phyloP scores from a whole-genome alignment of 2,113 vertebrate genomes.

The Apistogramma diplotaenia region DNA sequence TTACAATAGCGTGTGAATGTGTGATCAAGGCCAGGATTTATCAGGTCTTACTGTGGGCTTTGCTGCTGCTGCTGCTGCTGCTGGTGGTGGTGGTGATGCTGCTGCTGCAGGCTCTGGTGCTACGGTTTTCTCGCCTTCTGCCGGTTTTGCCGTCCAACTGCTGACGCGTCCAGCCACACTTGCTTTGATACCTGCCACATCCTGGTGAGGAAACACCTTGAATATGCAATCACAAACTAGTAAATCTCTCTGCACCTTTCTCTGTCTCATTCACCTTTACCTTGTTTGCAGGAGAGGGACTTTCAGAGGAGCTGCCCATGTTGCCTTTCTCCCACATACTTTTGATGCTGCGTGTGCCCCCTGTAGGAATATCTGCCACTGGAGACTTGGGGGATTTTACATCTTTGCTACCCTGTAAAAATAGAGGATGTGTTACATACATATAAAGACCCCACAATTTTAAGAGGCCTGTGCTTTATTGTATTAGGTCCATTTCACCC shows the following conservation, averaged over 20 bases:
- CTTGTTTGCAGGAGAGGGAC: slow-evolving; percentile 82
- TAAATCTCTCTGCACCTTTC: neutral
- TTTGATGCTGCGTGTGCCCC: slow-evolving; percentile 91
- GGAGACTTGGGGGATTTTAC: slow-evolving; percentile 80
- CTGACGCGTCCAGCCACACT: slow-evolving; percentile 88
- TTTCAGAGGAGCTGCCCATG: slow-evolving; percentile 79
- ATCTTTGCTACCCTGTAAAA: slow-evolving; percentile 84
- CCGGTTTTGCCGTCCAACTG: slow-evolving; percentile 88
- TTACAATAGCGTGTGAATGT: slow-evolving; percentile 22
- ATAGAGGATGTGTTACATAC: neutral
- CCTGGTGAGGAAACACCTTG: slow-evolving; percentile 70
- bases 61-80: slow-evolving; percentile 32
- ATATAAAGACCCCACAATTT: neutral
- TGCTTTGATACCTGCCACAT: slow-evolving; percentile 84
- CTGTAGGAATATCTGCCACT: slow-evolving; percentile 84
- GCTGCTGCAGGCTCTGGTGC: slow-evolving; percentile 49
- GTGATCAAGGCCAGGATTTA: slow-evolving; percentile 8
- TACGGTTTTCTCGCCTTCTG: slow-evolving; percentile 83
- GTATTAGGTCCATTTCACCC: neutral
- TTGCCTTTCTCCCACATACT: slow-evolving; percentile 98
- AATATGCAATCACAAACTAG: neutral
- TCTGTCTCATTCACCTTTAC: slow-evolving; percentile 55
- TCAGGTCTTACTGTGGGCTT: slow-evolving; percentile 62
- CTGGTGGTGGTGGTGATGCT: slow-evolving; percentile 62
- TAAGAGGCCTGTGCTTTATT: neutral